A percentile compares a stretch with the other conserved stretches of the same genome.
These are phyloP conservation scores for Poecilia picta DNA, from an alignment of 2,797 vertebrate species.

Conservation along the genomic window DNA sequence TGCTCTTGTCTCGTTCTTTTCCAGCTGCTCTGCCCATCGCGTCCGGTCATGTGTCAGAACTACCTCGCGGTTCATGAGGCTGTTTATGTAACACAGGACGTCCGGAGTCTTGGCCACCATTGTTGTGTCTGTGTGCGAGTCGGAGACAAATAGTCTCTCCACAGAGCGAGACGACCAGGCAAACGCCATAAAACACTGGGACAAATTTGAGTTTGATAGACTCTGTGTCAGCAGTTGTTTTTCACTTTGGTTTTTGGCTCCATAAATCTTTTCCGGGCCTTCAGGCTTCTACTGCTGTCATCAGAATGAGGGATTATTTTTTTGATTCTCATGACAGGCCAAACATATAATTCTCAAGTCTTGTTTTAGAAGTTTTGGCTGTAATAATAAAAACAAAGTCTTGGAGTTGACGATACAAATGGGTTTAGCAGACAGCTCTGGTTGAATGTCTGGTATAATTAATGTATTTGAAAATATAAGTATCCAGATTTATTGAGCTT, in stretches of 20 bases:
- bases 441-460: background rate
- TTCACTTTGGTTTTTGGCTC: constrained; percentile 30
- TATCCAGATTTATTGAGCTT: background rate
- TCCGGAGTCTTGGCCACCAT: constrained; percentile 48
- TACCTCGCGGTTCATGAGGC: constrained; percentile 32
- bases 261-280: background rate
- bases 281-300: background rate
- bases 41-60: constrained; percentile 32
- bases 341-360: background rate
- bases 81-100: constrained; percentile 50
- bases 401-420: background rate
- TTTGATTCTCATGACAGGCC: background rate
- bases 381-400: background rate
- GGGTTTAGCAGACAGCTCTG: background rate
- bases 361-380: background rate
- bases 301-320: background rate
- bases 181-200: constrained; percentile 54
- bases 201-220: constrained; percentile 56
- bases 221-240: constrained; percentile 46
- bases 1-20: constrained; percentile 54
- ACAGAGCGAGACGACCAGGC: constrained; percentile 45
- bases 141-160: constrained; percentile 60
- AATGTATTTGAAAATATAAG: background rate
- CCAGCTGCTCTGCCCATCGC: constrained; percentile 38
- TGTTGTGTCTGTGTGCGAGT: constrained; percentile 12